Evolutionary conservation across 37 sponge, comb jelly and placozoan species (phyloP).

Genomic region (Spongilla lacustris): DNA sequence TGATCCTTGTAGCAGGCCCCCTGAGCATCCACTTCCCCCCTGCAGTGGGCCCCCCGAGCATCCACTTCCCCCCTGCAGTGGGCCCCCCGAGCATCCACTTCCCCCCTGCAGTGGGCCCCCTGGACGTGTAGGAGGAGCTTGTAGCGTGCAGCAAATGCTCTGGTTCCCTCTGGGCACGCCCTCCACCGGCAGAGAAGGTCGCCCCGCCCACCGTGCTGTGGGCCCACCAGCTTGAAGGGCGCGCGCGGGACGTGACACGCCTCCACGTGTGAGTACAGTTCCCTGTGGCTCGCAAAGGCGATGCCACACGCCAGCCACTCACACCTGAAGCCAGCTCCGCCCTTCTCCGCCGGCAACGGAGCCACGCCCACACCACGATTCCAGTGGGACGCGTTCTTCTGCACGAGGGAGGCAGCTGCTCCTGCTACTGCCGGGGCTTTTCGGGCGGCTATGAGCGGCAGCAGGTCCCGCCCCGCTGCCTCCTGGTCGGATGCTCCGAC

Average conservation of each 20-base stretch:
- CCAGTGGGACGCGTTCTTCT: neutral
- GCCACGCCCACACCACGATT: no score
- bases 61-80: no score
- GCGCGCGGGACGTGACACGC: slow-evolving; percentile 14
- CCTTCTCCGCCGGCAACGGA: no score
- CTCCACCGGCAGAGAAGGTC: slow-evolving; percentile 35
- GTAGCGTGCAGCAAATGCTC: slow-evolving; percentile 40
- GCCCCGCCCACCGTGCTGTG: neutral
- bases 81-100: neutral
- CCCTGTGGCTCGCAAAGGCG: slow-evolving; percentile 12
- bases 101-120: slow-evolving; percentile 27
- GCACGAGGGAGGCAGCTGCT: no score
- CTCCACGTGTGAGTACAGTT: slow-evolving; percentile 51
- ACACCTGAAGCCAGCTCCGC: slow-evolving; percentile 11
- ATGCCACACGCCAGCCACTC: slow-evolving; percentile 33
- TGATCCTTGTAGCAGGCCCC: no score
- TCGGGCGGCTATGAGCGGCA: neutral
- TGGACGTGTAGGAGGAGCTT: slow-evolving; percentile 57
- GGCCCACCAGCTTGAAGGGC: neutral
- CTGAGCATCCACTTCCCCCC: no score
- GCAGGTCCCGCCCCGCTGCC: neutral
- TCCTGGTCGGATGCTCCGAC: neutral
- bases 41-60: no score
- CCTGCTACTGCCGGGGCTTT: no score
- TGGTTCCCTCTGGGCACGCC: slow-evolving; percentile 10